A percentile compares a stretch with the other conserved stretches of the same genome.
These are phyloP conservation scores for Stenichneumon culpator DNA, from an alignment of 2,888 invertebrate species.

Conservation along the genomic window DNA sequence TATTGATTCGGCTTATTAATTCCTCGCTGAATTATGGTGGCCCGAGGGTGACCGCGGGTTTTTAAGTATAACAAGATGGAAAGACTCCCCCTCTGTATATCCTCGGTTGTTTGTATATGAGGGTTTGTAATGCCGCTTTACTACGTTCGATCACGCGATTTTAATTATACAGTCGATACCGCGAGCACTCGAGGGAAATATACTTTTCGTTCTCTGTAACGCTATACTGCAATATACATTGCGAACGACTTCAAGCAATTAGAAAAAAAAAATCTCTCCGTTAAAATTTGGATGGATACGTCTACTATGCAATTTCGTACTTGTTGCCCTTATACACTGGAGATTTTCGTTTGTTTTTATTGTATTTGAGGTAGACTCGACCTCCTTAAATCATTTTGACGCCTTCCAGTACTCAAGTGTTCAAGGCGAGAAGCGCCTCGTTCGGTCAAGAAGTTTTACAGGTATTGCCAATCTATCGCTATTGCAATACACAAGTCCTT, in stretches of 20 bases:
- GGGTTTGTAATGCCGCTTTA: constrained; percentile 51
- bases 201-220: constrained; percentile 8
- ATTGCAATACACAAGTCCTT: background rate
- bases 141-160: constrained; percentile 68
- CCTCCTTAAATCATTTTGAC: constrained; percentile 53
- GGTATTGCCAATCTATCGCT: constrained; percentile 15
- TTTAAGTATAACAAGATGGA: constrained; percentile 64
- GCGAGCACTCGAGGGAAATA: constrained; percentile 12
- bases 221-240: background rate
- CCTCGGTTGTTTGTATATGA: constrained; percentile 11
- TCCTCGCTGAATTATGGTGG: constrained; percentile 70
- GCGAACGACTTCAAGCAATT: background rate
- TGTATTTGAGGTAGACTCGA: constrained; percentile 23
- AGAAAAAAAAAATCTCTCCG: background rate
- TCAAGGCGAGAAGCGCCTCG: constrained; percentile 10
- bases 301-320: background rate
- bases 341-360: background rate
- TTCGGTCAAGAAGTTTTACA: background rate
- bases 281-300: background rate
- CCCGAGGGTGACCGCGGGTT: constrained; percentile 69
- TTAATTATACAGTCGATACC: constrained; percentile 55
- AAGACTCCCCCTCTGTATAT: constrained; percentile 28
- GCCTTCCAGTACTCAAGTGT: background rate
- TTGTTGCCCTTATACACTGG: background rate
- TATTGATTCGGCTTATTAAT: constrained; percentile 74